Evolutionary conservation across 2,113 vertebrate genomes (phyloP).

Genomic region (Ahaetulla prasina): DNA sequence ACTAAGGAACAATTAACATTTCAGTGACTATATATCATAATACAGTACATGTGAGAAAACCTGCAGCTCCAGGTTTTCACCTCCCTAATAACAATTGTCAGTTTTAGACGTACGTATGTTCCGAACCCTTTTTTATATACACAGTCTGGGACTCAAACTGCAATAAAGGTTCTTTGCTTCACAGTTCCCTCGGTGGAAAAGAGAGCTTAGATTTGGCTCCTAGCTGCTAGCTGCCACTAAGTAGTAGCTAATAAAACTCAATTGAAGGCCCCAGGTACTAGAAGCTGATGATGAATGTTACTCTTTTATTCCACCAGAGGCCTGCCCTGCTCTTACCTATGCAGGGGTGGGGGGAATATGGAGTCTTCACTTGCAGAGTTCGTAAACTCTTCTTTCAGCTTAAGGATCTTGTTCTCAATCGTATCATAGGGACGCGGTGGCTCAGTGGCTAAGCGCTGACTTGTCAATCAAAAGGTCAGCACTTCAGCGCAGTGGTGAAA

Average conservation of each 20-base stretch:
- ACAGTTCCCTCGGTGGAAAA: constrained; percentile 3
- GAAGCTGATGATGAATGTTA: not conserved
- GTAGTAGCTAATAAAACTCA: constrained; percentile 5
- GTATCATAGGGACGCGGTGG: too few relatives aligned
- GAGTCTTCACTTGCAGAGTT: not conserved
- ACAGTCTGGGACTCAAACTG: not conserved
- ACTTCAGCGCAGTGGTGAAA: too few relatives aligned
- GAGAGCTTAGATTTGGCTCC: constrained; percentile 5
- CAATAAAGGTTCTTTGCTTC: constrained; percentile 27
- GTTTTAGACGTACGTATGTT: not conserved
- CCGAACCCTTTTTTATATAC: constrained; percentile 1
- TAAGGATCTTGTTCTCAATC: not conserved
- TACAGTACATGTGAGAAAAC: not conserved
- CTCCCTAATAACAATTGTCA: constrained; percentile 12
- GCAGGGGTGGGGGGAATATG: too few relatives aligned
- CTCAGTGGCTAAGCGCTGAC: too few relatives aligned
- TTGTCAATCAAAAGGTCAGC: too few relatives aligned
- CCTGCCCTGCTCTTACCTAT: not conserved
- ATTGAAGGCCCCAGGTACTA: constrained; percentile 10
- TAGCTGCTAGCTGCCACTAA: constrained; percentile 2
- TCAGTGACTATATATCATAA: too few relatives aligned
- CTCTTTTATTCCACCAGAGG: not conserved
- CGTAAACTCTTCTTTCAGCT: not conserved
- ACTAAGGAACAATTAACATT: too few relatives aligned
- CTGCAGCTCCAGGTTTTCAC: not conserved